These are phyloP conservation scores for Podarcis siculus DNA, from an alignment of 2,797 vertebrate genomes.

Conservation along the genomic window DNA sequence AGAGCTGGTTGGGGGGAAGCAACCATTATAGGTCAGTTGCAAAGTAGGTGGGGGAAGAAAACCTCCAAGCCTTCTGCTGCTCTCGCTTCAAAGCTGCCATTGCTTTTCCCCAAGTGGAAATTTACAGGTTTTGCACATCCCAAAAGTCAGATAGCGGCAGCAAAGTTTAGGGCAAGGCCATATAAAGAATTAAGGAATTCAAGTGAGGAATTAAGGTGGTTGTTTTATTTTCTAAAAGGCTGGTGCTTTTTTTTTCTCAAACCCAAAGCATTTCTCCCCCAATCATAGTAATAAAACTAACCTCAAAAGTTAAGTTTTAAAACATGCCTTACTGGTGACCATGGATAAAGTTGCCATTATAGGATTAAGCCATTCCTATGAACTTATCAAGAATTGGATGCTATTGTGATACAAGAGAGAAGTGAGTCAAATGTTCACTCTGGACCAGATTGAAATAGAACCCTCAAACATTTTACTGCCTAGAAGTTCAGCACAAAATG, in stretches of 20 bases:
- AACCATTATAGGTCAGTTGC: constrained; percentile 5
- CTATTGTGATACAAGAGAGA: neutral
- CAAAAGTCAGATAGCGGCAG: neutral
- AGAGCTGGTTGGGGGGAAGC: neutral
- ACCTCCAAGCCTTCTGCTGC: neutral
- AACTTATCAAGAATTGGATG: neutral
- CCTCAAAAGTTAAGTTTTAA: neutral
- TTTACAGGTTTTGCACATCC: neutral
- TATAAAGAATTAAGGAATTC: neutral
- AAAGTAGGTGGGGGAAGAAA: neutral
- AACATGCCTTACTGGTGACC: neutral
- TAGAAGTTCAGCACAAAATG: neutral
- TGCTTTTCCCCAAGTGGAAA: neutral
- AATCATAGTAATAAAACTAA: neutral
- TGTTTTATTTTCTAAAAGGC: neutral
- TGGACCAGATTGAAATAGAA: neutral
- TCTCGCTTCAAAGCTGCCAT: neutral
- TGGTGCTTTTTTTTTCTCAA: neutral
- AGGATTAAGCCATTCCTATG: neutral
- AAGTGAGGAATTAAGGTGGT: neutral
- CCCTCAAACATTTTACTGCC: neutral
- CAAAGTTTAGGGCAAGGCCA: neutral
- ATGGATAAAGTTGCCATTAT: no score
- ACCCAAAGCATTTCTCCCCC: neutral
- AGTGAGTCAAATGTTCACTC: neutral